Evolutionary conservation across 2,888 invertebrate genomes (phyloP), one percentile per base, ranked within the genome.

Genomic region (Caenorhabditis becei): DNA sequence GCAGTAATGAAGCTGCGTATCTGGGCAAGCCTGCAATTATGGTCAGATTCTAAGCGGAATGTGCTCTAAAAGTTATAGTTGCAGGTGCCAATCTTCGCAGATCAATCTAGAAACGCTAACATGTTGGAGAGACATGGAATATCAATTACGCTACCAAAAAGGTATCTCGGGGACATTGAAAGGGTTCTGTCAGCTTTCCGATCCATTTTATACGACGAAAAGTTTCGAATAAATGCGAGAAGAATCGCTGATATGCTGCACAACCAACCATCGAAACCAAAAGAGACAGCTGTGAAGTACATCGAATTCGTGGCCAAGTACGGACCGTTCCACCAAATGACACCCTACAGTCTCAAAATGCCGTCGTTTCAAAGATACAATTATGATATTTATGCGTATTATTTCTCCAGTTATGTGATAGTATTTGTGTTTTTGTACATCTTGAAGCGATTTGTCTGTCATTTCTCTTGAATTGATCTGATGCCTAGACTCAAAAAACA

Each of bases 11-110:
- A 18, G 16, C 56, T 0, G 56, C 62, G 1, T 41, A 53, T 28
- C 61, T 67, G 1, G 77, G 77, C 14, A 77, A 77, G 10, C 63
- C 72, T 1, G 18, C 63, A 2, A 53, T 70, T 1, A 70, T 70
- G 70, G 61, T 69, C 5, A n/a, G n/a, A n/a, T n/a, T n/a, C n/a
- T n/a, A n/a, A n/a, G n/a, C n/a, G n/a, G n/a, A n/a, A n/a, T n/a
- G n/a, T n/a, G n/a, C n/a, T n/a, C n/a, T n/a, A n/a, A n/a, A n/a
- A n/a, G n/a, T n/a, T n/a, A n/a, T n/a, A n/a, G n/a, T n/a, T n/a
- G n/a, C n/a, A n/a, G n/a, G n/a, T n/a, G n/a, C 24, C 51, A 24
- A 32, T 63, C 10, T 53, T 23, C 18, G 54, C 54, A 1, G 54
- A 54, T 32, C 54, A 54, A 54, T 32, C 20, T 8, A 1, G 54